Conservation (phyloP, 2,797 vertebrate species). For the Betta splendens region DNA sequence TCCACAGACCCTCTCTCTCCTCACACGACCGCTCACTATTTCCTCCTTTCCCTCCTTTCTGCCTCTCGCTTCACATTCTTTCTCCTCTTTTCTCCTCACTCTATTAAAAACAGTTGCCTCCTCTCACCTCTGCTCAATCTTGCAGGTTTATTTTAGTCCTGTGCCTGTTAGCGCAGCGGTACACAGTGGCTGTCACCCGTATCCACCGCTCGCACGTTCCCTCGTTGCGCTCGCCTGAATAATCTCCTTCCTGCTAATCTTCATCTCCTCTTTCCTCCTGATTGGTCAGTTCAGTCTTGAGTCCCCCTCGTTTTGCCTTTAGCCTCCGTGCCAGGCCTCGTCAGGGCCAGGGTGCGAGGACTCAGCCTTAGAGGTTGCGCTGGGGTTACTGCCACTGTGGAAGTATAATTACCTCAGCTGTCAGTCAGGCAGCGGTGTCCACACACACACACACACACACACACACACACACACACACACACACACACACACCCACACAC, state of each 20-base stretch:
- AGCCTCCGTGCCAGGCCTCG: conserved; percentile 41
- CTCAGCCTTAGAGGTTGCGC: conserved; percentile 63
- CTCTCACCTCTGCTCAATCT: conserved; percentile 57
- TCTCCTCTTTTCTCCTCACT: neutral
- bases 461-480: conserved; percentile 19
- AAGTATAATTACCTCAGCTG: conserved; percentile 76
- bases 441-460: conserved; percentile 10
- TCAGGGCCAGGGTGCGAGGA: conserved; percentile 52
- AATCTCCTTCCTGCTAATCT: conserved; percentile 11
- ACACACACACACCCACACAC: conserved; percentile 12
- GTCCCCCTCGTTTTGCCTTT: conserved; percentile 58
- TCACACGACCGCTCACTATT: conserved; percentile 19
- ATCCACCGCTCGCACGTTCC: conserved; percentile 3
- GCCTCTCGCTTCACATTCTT: conserved; percentile 9
- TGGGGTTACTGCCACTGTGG: conserved; percentile 66
- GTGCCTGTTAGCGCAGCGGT: conserved; percentile 53
- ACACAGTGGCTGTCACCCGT: conserved; percentile 34
- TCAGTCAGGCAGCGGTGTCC: conserved; percentile 62
- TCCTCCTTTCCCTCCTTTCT: conserved; percentile 25
- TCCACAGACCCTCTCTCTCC: conserved; percentile 14
- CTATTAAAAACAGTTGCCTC: conserved; percentile 46
- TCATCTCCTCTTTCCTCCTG: conserved; percentile 15
- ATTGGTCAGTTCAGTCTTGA: conserved; percentile 13
- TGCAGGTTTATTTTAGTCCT: conserved; percentile 67
- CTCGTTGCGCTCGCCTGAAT: conserved; percentile 24